Percentiles rank a stretch among this genome's conserved stretches.
These are phyloP conservation scores for Callipepla californica DNA, from an alignment of 2,113 vertebrate species.

Conservation along the genomic window DNA sequence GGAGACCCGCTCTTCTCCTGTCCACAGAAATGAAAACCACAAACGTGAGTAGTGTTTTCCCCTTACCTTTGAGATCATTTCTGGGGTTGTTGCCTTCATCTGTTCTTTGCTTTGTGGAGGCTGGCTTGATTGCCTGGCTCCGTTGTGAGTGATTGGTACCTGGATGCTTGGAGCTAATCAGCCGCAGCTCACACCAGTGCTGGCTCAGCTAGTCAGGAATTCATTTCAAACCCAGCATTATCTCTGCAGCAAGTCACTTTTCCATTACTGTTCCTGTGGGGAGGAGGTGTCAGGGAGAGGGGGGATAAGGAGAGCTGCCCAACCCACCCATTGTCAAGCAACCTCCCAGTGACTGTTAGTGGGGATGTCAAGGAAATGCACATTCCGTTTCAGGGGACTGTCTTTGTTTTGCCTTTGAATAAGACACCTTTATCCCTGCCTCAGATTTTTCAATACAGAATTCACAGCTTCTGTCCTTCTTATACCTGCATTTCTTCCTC, in stretches of 20 bases:
- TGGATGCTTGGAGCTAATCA: constrained; percentile 61
- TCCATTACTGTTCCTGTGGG: constrained; percentile 52
- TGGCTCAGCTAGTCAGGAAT: constrained; percentile 64
- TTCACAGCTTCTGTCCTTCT: neutral
- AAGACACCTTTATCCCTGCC: neutral
- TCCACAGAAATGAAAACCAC: constrained; percentile 88
- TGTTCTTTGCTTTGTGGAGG: neutral
- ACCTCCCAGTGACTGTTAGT: neutral
- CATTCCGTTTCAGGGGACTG: neutral
- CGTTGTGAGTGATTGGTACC: constrained; percentile 13
- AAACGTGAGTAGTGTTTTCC: constrained; percentile 87
- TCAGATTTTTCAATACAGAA: constrained; percentile 2
- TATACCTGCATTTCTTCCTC: neutral
- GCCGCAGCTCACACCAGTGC: constrained; percentile 25
- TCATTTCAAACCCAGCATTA: constrained; percentile 65
- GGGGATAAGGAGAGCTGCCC: neutral
- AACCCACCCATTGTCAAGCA: constrained; percentile 25
- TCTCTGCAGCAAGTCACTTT: constrained; percentile 51
- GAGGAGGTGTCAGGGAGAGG: constrained; percentile 24
- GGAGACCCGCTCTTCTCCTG: constrained; percentile 83
- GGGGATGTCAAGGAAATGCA: neutral
- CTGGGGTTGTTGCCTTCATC: neutral
- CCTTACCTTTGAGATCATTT: neutral
- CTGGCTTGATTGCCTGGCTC: constrained; percentile 7
- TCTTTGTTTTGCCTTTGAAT: constrained; percentile 9